Percentiles rank a stretch among this genome's conserved stretches.
These are phyloP conservation scores for Rhopalosiphum nymphaeae DNA, from an alignment of 2,888 invertebrate genomes.

Conservation along the genomic window DNA sequence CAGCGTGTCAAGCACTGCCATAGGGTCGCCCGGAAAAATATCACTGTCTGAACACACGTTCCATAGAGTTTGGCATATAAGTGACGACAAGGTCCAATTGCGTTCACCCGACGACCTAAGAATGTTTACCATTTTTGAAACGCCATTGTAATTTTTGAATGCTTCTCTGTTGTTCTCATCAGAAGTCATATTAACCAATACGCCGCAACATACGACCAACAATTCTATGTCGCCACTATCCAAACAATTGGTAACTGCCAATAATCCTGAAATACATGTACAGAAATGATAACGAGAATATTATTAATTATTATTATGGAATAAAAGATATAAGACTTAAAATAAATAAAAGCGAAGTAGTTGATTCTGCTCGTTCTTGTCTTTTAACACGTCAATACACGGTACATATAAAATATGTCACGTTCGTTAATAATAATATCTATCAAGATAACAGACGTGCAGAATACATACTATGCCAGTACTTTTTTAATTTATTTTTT, in stretches of 20 bases:
- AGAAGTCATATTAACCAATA: slow-evolving; percentile 83
- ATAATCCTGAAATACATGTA: slow-evolving; percentile 21
- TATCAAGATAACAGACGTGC: no score
- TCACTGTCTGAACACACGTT: slow-evolving; percentile 72
- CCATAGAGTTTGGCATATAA: slow-evolving; percentile 83
- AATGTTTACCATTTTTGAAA: slow-evolving; percentile 73
- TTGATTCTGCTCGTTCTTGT: no score
- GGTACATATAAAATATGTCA: no score
- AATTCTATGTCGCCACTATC: slow-evolving; percentile 75
- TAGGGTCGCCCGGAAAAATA: slow-evolving; percentile 41
- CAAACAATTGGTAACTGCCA: slow-evolving; percentile 72
- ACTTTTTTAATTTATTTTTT: no score
- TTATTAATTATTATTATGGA: background rate
- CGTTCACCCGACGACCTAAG: slow-evolving; percentile 75
- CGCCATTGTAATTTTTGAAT: slow-evolving; percentile 73
- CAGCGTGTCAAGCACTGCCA: slow-evolving; percentile 48
- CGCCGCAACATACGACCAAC: slow-evolving; percentile 83
- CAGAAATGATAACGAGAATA: background rate
- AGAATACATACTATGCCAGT: no score
- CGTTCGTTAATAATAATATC: no score
- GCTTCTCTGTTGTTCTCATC: slow-evolving; percentile 74
- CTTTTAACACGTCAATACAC: no score
- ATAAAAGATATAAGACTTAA: background rate
- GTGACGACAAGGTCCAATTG: slow-evolving; percentile 79
- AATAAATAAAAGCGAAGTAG: no score